Evolutionary conservation across 2,113 vertebrate genomes (phyloP).

Genomic region (Colistium nudipinnis): DNA sequence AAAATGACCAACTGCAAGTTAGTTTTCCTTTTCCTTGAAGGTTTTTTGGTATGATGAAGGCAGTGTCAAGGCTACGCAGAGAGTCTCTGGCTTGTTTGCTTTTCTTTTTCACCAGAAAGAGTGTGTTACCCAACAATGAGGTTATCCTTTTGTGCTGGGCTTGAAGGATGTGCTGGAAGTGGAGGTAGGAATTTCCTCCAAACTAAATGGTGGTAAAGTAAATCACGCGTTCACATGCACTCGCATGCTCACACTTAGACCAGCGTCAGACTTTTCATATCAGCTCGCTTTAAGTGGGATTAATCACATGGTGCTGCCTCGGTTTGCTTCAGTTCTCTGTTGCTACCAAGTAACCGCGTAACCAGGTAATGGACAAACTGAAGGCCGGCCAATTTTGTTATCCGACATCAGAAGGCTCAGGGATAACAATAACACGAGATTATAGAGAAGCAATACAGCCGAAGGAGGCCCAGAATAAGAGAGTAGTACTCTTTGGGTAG

Average conservation of each 20-base stretch:
- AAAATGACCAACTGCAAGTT: background rate
- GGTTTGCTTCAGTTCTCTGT: constrained; percentile 21
- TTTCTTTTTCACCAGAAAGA: constrained; percentile 28
- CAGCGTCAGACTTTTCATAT: constrained; percentile 42
- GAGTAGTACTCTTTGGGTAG: background rate
- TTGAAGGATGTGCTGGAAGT: constrained; percentile 53
- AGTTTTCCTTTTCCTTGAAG: constrained; percentile 9
- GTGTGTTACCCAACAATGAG: constrained; percentile 25
- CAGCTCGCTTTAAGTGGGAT: constrained; percentile 33
- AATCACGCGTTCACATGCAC: constrained; percentile 41
- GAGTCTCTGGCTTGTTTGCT: constrained; percentile 26
- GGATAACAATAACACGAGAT: too few species aligned
- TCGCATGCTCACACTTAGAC: constrained; percentile 24
- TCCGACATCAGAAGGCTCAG: constrained; percentile 21
- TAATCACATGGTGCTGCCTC: constrained; percentile 17
- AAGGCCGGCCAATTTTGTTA: constrained; percentile 39
- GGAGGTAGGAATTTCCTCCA: constrained; percentile 45
- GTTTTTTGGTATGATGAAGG: constrained; percentile 23
- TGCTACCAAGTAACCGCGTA: constrained; percentile 46
- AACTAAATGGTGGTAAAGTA: constrained; percentile 49
- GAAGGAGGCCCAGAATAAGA: background rate
- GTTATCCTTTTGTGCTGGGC: constrained; percentile 37
- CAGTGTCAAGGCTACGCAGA: constrained; percentile 16
- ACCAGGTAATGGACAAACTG: constrained; percentile 57
- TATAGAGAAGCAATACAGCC: constrained; percentile 17